phyloP scores from a whole-genome alignment of 2,113 vertebrate genomes.

The Notechis scutatus region DNA sequence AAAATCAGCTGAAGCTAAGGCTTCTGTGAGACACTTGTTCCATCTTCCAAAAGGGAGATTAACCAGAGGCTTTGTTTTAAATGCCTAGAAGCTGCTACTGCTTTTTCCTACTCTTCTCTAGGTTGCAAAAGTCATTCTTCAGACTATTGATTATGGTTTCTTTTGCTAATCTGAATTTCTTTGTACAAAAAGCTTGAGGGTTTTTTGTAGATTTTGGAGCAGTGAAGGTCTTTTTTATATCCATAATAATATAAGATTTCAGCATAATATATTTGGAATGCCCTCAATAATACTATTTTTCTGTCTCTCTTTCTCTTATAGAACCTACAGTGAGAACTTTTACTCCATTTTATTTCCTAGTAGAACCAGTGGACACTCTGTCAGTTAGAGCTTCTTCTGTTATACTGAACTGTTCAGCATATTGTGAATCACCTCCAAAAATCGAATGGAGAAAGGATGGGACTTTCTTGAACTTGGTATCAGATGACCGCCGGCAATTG shows the following conservation, averaged over 20 bases:
- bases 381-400: slow-evolving; percentile 78
- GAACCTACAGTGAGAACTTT: slow-evolving; percentile 80
- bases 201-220: not conserved
- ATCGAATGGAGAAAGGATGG: slow-evolving; percentile 97
- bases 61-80: not conserved
- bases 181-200: not conserved
- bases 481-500: slow-evolving; percentile 86
- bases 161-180: not conserved
- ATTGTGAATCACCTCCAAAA: slow-evolving; percentile 75
- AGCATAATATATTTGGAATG: not conserved
- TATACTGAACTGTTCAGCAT: slow-evolving; percentile 88
- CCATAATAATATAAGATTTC: not conserved
- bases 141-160: not conserved
- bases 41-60: not conserved
- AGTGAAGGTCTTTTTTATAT: not conserved
- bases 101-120: not conserved
- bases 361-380: slow-evolving; percentile 85
- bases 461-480: slow-evolving; percentile 83
- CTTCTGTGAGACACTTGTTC: not conserved
- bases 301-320: slow-evolving; percentile 48
- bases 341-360: slow-evolving; percentile 89
- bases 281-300: not conserved
- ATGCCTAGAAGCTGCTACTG: not conserved
- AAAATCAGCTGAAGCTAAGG: not conserved
- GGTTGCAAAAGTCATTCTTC: not conserved